phyloP scores from a whole-genome alignment of 2,797 vertebrate genomes.

The Lagorchestes hirsutus region DNA sequence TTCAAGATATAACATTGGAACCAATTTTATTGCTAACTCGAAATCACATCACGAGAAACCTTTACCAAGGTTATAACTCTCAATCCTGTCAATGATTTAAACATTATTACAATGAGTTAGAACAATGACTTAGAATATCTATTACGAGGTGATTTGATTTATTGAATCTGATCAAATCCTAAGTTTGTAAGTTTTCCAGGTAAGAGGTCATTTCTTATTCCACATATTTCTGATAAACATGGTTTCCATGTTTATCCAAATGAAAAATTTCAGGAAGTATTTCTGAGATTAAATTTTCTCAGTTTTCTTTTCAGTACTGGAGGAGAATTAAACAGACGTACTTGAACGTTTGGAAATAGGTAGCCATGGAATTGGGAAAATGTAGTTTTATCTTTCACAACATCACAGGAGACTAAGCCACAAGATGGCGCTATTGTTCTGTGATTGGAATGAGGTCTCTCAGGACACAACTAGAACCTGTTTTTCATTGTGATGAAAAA shows the following conservation, averaged over 20 bases:
- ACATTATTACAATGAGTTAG: background rate
- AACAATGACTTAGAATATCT: background rate
- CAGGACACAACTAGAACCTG: fast-evolving
- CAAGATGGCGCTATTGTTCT: constrained; percentile 76
- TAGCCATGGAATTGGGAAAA: background rate
- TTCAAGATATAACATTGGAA: background rate
- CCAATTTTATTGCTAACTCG: background rate
- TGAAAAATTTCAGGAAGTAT: background rate
- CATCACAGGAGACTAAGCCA: constrained; percentile 43
- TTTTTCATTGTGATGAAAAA: constrained; percentile 15
- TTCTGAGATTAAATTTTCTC: background rate
- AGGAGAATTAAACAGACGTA: background rate
- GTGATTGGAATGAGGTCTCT: background rate
- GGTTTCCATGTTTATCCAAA: background rate
- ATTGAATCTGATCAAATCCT: constrained; percentile 42
- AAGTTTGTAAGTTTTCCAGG: constrained; percentile 43
- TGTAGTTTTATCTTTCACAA: background rate
- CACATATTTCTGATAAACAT: background rate
- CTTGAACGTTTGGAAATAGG: background rate
- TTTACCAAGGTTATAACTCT: constrained; percentile 42
- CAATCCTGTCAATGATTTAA: background rate
- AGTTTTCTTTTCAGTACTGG: background rate
- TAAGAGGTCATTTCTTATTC: constrained; percentile 15
- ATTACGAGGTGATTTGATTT: constrained; percentile 48
- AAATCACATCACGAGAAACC: background rate